These are phyloP conservation scores for Lerema accius DNA, from an alignment of 1,140 invertebrate species.

Conservation along the genomic window DNA sequence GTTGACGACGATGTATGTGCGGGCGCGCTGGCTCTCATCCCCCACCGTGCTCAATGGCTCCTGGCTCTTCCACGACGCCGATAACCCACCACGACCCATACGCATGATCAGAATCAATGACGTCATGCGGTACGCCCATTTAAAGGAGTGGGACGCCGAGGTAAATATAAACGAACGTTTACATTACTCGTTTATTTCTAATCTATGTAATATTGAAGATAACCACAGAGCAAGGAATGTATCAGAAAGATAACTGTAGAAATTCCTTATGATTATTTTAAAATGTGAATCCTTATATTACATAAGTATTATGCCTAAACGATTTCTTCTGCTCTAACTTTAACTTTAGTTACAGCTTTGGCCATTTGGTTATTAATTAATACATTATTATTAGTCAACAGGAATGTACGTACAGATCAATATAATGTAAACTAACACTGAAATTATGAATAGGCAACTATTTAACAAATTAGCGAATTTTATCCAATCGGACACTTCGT, in stretches of 20 bases:
- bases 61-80: conserved; percentile 51
- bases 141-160: conserved; percentile 70
- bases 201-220: background rate
- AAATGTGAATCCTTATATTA: too few species aligned
- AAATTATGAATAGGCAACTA: conserved; percentile 56
- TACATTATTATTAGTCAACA: conserved; percentile 42
- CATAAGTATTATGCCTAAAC: too few species aligned
- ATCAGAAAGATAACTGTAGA: too few species aligned
- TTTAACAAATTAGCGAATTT: conserved; percentile 66
- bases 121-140: conserved; percentile 64
- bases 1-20: conserved; percentile 93
- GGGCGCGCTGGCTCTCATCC: conserved; percentile 81
- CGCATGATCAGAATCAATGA: conserved; percentile 76
- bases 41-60: conserved; percentile 76
- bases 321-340: too few species aligned
- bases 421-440: conserved; percentile 57
- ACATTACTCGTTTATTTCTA: background rate
- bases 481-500: conserved; percentile 56
- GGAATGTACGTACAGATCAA: conserved; percentile 64
- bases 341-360: background rate
- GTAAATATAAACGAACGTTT: conserved; percentile 43
- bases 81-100: conserved; percentile 40
- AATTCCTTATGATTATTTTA: too few species aligned
- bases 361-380: background rate
- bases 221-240: too few species aligned